These are phyloP conservation scores for Actinernus sp. DNA, from an alignment of 92 coral and sea anemone species.

Conservation along the genomic window DNA sequence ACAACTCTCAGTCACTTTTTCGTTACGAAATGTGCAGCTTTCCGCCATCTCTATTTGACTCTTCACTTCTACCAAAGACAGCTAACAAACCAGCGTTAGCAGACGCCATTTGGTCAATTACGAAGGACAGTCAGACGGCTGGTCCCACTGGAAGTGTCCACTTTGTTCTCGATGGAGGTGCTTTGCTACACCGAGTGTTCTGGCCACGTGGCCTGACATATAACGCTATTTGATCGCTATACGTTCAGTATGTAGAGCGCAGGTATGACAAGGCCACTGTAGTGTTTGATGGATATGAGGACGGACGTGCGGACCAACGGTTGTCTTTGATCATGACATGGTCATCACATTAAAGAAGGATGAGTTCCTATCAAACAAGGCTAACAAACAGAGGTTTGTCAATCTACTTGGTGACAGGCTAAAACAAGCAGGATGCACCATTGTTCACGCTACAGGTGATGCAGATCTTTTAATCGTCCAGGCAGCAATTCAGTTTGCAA, in stretches of 20 bases:
- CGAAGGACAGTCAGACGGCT: constrained; percentile 11
- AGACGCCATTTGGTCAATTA: constrained; percentile 41
- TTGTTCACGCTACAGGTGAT: constrained; percentile 20
- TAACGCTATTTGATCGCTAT: constrained; percentile 11
- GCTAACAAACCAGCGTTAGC: constrained; percentile 60
- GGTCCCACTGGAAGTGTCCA: neutral
- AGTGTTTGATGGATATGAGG: constrained; percentile 57
- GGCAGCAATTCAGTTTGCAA: constrained; percentile 24
- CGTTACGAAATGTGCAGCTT: constrained; percentile 55
- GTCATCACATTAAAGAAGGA: constrained; percentile 39
- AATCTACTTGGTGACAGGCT: constrained; percentile 17
- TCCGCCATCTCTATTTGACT: constrained; percentile 54
- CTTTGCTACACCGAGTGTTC: constrained; percentile 41
- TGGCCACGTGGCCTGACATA: constrained; percentile 49
- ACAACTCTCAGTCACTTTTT: constrained; percentile 19
- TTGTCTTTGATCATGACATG: constrained; percentile 21
- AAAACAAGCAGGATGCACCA: constrained; percentile 7
- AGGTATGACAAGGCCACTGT: constrained; percentile 49
- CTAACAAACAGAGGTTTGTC: constrained; percentile 50
- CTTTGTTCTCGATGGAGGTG: constrained; percentile 56
- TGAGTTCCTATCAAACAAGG: constrained; percentile 20
- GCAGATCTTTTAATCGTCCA: constrained; percentile 34
- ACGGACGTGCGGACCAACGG: constrained; percentile 38
- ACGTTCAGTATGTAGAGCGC: constrained; percentile 19
- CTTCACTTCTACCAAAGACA: constrained; percentile 35